Conservation (phyloP, 2,888 invertebrate species). For the Drosophila algonquin region DNA sequence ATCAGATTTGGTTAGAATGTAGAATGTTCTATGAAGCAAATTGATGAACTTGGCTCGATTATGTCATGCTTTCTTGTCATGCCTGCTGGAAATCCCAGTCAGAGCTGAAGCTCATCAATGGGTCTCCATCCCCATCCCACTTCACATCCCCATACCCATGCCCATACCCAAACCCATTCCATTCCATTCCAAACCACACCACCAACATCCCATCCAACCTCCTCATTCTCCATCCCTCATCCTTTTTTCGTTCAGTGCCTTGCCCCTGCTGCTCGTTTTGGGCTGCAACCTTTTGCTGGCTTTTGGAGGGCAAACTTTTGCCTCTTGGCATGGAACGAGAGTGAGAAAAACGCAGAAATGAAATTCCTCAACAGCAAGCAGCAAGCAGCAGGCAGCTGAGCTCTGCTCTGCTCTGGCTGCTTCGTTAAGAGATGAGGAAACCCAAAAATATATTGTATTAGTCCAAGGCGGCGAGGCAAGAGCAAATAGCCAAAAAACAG, state of each 20-base stretch:
- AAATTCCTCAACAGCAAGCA: constrained; percentile 32
- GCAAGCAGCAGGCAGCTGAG: not conserved
- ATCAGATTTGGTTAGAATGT: not conserved
- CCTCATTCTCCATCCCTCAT: not conserved
- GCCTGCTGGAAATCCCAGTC: constrained; percentile 31
- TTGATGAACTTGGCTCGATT: constrained; percentile 47
- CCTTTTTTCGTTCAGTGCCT: constrained; percentile 7
- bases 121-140: constrained; percentile 6
- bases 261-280: constrained; percentile 23
- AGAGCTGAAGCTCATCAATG: constrained; percentile 36
- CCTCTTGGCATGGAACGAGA: constrained; percentile 29
- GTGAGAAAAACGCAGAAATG: constrained; percentile 3
- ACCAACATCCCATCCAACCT: not conserved
- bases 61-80: constrained; percentile 30
- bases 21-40: not conserved
- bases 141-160: not conserved
- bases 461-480: constrained; percentile 1
- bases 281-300: constrained; percentile 69
- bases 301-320: constrained; percentile 77
- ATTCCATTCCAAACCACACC: not conserved
- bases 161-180: not conserved
- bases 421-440: constrained; percentile 38
- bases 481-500: constrained; percentile 7
- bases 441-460: constrained; percentile 22
- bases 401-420: not conserved